These are phyloP conservation scores for Prostheceraeus crozeri DNA, from an alignment of 2,888 invertebrate species.

Conservation along the genomic window DNA sequence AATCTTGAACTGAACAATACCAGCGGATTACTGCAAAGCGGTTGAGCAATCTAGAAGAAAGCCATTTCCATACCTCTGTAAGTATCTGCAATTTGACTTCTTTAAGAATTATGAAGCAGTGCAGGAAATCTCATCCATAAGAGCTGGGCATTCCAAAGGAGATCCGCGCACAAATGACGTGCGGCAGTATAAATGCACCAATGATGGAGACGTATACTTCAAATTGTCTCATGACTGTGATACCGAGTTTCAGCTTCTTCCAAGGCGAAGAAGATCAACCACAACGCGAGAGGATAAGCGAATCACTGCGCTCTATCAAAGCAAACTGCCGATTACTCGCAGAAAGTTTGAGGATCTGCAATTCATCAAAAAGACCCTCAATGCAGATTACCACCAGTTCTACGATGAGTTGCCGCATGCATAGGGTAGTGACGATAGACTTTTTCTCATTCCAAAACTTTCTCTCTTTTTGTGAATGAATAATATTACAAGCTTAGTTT, in stretches of 20 bases:
- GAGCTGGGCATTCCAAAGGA: slow-evolving; percentile 13
- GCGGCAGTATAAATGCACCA: slow-evolving; percentile 17
- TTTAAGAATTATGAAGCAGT: slow-evolving; percentile 25
- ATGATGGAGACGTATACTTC: slow-evolving; percentile 8
- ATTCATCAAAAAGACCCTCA: slow-evolving; percentile 17
- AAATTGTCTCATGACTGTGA: slow-evolving; percentile 10
- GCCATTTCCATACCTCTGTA: slow-evolving; percentile 13
- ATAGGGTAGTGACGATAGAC: too few species aligned
- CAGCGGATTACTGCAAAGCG: slow-evolving; percentile 1
- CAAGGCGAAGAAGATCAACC: background rate
- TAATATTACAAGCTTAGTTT: too few species aligned
- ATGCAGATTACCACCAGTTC: slow-evolving; percentile 16
- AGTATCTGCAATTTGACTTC: slow-evolving; percentile 19
- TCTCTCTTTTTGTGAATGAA: too few species aligned
- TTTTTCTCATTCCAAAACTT: too few species aligned
- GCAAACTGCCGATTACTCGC: background rate
- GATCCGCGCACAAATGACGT: slow-evolving; percentile 17
- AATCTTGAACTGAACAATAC: background rate
- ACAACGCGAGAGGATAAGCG: background rate
- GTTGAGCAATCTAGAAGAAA: background rate
- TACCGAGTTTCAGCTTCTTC: background rate
- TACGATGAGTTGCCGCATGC: slow-evolving; percentile 7
- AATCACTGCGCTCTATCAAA: slow-evolving; percentile 6
- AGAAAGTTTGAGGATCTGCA: slow-evolving; percentile 24
- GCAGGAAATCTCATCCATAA: slow-evolving; percentile 23